A percentile compares a stretch with the other conserved stretches of the same genome.
phyloP scores from a whole-genome alignment of 2,888 invertebrate genomes.

The Tolmerus cingulatus region DNA sequence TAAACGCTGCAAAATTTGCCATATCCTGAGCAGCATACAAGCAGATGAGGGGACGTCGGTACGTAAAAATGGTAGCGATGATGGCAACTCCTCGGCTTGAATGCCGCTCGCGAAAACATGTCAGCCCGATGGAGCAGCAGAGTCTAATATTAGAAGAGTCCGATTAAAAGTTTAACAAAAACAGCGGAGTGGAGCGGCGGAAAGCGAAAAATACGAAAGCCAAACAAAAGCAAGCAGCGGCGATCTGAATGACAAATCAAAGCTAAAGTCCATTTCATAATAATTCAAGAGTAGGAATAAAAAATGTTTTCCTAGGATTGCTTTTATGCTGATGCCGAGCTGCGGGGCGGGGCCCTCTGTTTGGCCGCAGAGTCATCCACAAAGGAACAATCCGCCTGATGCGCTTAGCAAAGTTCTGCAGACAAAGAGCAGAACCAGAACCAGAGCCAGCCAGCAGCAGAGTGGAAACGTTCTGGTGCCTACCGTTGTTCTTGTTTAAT shows the following conservation, averaged over 20 bases:
- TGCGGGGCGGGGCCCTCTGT: background rate
- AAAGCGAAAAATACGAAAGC: conserved; percentile 26
- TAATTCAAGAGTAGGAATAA: conserved; percentile 29
- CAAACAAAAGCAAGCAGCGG: conserved; percentile 27
- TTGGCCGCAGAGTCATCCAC: conserved; percentile 41
- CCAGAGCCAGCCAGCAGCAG: conserved; percentile 9
- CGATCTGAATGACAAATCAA: conserved; percentile 47
- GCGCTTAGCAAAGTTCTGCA: conserved; percentile 35
- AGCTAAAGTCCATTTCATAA: conserved; percentile 48
- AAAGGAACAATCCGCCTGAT: conserved; percentile 46
- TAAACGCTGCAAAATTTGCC: background rate
- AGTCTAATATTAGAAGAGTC: conserved; percentile 18
- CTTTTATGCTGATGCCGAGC: conserved; percentile 24
- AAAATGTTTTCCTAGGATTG: conserved; percentile 27
- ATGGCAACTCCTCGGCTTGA: background rate
- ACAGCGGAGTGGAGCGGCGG: background rate
- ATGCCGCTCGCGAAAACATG: background rate
- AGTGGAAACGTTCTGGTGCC: conserved; percentile 48
- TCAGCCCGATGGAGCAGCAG: background rate
- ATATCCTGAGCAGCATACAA: background rate
- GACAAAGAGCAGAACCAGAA: conserved; percentile 24
- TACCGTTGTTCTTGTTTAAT: conserved; percentile 53
- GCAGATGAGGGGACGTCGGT: background rate
- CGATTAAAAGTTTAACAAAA: conserved; percentile 19
- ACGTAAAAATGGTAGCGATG: background rate